Evolutionary conservation across 2,888 invertebrate genomes (phyloP).

Genomic region (Hirtodrosophila duncani): DNA sequence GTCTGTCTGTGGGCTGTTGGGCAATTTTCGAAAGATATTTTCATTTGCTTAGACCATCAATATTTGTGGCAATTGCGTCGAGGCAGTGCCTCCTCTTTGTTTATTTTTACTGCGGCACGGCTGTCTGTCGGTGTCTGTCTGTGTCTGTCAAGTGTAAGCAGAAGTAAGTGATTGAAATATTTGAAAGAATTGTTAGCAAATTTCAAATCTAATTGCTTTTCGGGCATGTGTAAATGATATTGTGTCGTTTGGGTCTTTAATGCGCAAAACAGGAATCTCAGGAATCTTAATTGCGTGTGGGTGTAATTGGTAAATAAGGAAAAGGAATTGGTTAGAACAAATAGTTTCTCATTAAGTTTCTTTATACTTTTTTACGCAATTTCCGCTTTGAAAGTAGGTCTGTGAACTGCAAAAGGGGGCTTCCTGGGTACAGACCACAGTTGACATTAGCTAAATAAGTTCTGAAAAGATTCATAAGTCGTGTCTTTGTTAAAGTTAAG

Average conservation of each 20-base stretch:
- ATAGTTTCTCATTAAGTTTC: constrained; percentile 4
- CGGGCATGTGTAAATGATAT: constrained; percentile 15
- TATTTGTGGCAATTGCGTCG: constrained; percentile 32
- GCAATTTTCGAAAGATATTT: constrained; percentile 18
- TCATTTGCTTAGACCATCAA: constrained; percentile 45
- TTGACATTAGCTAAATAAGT: too few species aligned
- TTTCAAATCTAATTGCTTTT: constrained; percentile 58
- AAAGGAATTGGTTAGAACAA: too few species aligned
- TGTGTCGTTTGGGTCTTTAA: constrained; percentile 3
- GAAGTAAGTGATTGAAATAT: constrained; percentile 21
- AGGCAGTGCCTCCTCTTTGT: too few species aligned
- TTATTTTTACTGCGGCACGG: constrained; percentile 8
- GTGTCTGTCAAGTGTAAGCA: constrained; percentile 51
- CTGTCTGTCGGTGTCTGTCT: too few species aligned
- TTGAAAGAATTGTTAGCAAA: constrained; percentile 42
- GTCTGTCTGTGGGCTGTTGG: constrained; percentile 8
- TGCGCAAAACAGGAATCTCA: constrained; percentile 11
- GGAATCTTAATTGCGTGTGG: constrained; percentile 32
- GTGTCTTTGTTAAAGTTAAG: too few species aligned
- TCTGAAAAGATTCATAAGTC: too few species aligned
- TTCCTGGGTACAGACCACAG: too few species aligned
- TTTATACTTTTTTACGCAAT: constrained; percentile 7
- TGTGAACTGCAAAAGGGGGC: too few species aligned
- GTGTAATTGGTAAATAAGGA: constrained; percentile 14
- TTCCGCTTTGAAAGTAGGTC: constrained; percentile 18